Conservation (phyloP, 2,888 invertebrate genomes). For the Clunio marinus region DNA sequence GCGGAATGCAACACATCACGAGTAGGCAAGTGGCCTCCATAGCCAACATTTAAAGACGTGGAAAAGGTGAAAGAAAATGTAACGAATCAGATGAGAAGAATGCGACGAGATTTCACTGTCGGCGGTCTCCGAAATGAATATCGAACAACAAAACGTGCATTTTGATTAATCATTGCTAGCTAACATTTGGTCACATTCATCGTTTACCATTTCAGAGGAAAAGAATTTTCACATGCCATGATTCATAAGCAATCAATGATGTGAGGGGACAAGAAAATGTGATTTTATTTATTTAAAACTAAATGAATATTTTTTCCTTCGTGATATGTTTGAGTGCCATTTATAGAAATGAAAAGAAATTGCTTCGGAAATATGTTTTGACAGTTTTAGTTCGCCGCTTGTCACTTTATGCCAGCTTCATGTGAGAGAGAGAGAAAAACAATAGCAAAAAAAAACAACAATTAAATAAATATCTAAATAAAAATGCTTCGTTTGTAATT, state of each 20-base stretch:
- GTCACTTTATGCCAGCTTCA: conserved; percentile 1
- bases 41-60: not conserved
- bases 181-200: conserved; percentile 2
- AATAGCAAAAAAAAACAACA: too few relatives aligned
- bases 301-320: not conserved
- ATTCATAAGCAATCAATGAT: too few relatives aligned
- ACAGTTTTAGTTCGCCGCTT: not conserved
- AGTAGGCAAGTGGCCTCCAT: conserved; percentile 4
- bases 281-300: conserved; percentile 2
- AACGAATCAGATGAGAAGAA: conserved; percentile 4
- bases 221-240: not conserved
- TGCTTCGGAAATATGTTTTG: conserved; percentile 1
- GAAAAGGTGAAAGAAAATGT: not conserved
- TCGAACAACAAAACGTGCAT: not conserved
- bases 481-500: too few relatives aligned
- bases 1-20: conserved; percentile 1
- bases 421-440: not conserved
- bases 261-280: too few relatives aligned
- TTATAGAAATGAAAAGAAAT: conserved; percentile 6
- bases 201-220: not conserved
- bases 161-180: conserved; percentile 24
- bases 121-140: conserved; percentile 16
- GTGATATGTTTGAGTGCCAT: not conserved
- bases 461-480: too few relatives aligned
- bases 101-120: conserved; percentile 17